Evolutionary conservation across 1,140 invertebrate species (phyloP).

Genomic region (Drosophila sulfurigaster): DNA sequence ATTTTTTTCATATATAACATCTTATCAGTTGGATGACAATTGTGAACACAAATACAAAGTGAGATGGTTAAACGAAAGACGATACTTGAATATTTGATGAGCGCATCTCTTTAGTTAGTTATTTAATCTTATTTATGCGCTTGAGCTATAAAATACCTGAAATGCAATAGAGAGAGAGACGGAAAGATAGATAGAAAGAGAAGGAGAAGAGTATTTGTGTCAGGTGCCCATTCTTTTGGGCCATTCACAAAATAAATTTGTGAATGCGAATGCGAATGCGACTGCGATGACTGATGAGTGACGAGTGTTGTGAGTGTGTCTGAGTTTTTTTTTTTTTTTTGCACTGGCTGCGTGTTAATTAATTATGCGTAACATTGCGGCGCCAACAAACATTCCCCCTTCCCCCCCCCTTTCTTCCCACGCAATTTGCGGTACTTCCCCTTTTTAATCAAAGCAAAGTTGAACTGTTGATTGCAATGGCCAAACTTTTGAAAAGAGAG

Average conservation of each 20-base stretch:
- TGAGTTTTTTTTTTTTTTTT: neutral
- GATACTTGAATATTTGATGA: too few species aligned
- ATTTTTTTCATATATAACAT: too few species aligned
- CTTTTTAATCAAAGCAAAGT: neutral
- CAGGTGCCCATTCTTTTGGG: slow-evolving; percentile 15
- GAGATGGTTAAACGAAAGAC: too few species aligned
- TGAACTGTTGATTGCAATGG: neutral
- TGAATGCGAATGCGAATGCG: neutral
- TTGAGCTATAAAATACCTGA: too few species aligned
- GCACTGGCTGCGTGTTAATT: slow-evolving; percentile 44
- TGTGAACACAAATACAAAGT: too few species aligned
- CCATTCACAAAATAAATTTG: slow-evolving; percentile 16
- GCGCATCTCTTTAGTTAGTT: too few species aligned
- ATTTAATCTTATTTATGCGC: too few species aligned
- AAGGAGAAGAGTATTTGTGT: slow-evolving; percentile 13
- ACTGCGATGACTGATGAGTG: slow-evolving; percentile 38
- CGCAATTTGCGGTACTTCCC: too few species aligned
- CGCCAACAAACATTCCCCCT: slow-evolving; percentile 22
- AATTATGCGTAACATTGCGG: slow-evolving; percentile 61
- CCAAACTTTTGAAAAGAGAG: neutral
- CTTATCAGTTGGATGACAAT: too few species aligned
- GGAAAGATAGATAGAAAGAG: too few species aligned
- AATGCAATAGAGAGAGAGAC: too few species aligned
- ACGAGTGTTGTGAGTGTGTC: slow-evolving; percentile 33
- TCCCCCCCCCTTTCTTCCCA: neutral